phyloP scores from a whole-genome alignment of 2,888 invertebrate species.

The Nemapogon koenigi region DNA sequence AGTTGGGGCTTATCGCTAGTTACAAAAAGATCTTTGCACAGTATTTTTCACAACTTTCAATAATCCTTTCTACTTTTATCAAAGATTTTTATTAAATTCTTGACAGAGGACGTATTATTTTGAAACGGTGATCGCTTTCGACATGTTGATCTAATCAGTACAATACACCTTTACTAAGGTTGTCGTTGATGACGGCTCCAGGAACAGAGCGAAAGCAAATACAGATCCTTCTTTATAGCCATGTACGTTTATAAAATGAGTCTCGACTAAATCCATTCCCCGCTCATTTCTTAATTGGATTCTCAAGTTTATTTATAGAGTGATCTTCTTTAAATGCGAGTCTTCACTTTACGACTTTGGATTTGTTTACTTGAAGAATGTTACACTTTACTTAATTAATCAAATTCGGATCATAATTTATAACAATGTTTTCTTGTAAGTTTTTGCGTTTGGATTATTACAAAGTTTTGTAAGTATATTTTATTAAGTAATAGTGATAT shows the following conservation, averaged over 20 bases:
- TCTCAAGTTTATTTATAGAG: slow-evolving; percentile 55
- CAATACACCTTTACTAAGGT: no score
- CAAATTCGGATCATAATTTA: not conserved
- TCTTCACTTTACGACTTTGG: slow-evolving; percentile 42
- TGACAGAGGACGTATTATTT: no score
- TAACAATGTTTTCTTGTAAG: not conserved
- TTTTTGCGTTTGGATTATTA: not conserved
- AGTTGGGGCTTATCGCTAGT: no score
- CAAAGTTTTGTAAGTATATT: not conserved
- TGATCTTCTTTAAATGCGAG: slow-evolving; percentile 44
- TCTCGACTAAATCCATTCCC: slow-evolving; percentile 44
- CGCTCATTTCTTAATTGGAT: slow-evolving; percentile 57
- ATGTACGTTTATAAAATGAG: slow-evolving; percentile 45
- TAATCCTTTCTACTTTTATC: no score
- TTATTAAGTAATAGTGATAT: slow-evolving; percentile 20
- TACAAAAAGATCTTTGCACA: no score
- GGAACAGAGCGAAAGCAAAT: slow-evolving; percentile 24
- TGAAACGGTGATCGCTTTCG: no score
- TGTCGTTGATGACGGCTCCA: no score
- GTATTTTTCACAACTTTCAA: no score
- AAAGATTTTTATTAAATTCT: no score
- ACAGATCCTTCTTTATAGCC: slow-evolving; percentile 36
- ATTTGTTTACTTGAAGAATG: slow-evolving; percentile 22
- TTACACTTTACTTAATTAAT: slow-evolving; percentile 8
- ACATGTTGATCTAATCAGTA: no score